Base-by-base conservation (phyloP, 2,113 vertebrate species). In the Corythornis cristatus region DNA sequence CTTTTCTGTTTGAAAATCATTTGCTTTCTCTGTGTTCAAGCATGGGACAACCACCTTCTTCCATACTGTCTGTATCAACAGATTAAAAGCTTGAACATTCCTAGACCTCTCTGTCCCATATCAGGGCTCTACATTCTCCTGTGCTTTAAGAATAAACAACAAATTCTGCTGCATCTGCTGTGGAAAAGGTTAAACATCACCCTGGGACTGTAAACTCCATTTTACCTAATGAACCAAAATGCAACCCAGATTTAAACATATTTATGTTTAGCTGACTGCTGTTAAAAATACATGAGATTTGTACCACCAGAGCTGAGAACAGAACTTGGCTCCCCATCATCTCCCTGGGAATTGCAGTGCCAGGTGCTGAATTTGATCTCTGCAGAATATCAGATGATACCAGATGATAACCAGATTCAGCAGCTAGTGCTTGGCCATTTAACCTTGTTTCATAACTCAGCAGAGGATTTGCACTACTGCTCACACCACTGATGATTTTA, bases 161-260 rank as follows among this genome's bases (percentile, higher is more conserved):
- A 60, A 15, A 37, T 65, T 76, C 57, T 75, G 40, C 67, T 90
- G 35, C 22, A 37, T 64, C 45, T 86, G 29, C 45, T 82, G 0
- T 60, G 25, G 35, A 42, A 78, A 62, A 89, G n/a, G 57, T 78
- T 90, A 75, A 85, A 35, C 37, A 40, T 22, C 43, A 29, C 40
- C 26, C 14, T 73, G 57, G 31, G 73, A 88, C 29, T 48, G 37
- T 65, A 68, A 94, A 83, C 28, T 75, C 42, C 15, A 35, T 78
- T 91, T 90, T 86, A 84, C 45, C 35, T 86, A 65, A 81, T 68
- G 61, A 92, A 89, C 43, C 40, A 78, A 83, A 71, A 67, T 18
- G 50, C 54, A 87, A 35, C 43, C 17, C 46, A 51, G 17, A 40
- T 72, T 57, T 67, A 75, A 72, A 68, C 56, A 17, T 48, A 37